Base-by-base conservation (phyloP, 2,888 invertebrate genomes). In the Lycaena phlaeas region DNA sequence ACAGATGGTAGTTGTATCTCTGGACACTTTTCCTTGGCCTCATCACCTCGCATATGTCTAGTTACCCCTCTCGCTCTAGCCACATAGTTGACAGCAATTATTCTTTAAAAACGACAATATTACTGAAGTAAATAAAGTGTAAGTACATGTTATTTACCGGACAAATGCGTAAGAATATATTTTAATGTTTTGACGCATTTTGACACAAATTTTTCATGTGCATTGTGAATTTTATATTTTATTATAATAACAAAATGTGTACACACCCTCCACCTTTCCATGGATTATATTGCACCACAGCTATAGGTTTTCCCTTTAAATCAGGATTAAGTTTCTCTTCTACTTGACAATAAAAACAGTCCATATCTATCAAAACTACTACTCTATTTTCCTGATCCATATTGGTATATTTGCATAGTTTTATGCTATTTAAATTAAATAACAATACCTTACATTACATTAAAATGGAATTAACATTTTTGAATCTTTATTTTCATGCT, bases 311-410 rank as follows among this genome's bases (percentile, higher is more conserved):
- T 36, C 95, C 97, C 68, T 87, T 86, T 49, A 94, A 82, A 44
- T 87, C 82, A 0, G 97, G 96, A 62, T 94, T 87, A n/a, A 94
- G 76, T 66, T 95, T 91, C 61, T 95, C 94, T 78, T 99, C 98
- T 1, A 99, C 98, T 88, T 98, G 98, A 58, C 98, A 98, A 73
- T 97, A 99, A 78, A 99, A 99, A 77, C 98, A 98, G 71, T 99
- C 98, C 98, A 99, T 98, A 68, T 99, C 98, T 37, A 99, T 92
- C 37, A 99, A 86, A 28, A 94, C 90, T 12, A 99, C 86, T 12
- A 97, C 87, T 51, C 93, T 79, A 47, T 89, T 88, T 49, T 82
- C 77, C 47, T 62, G 65, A 36, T 85, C 70, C 87, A 87, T 87
- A 42, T 15, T 43, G n/a, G n/a, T n/a, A 14, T 3, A 22, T 3